phyloP scores from a whole-genome alignment of 2,888 invertebrate genomes.

The Schizotus pectinicornis region DNA sequence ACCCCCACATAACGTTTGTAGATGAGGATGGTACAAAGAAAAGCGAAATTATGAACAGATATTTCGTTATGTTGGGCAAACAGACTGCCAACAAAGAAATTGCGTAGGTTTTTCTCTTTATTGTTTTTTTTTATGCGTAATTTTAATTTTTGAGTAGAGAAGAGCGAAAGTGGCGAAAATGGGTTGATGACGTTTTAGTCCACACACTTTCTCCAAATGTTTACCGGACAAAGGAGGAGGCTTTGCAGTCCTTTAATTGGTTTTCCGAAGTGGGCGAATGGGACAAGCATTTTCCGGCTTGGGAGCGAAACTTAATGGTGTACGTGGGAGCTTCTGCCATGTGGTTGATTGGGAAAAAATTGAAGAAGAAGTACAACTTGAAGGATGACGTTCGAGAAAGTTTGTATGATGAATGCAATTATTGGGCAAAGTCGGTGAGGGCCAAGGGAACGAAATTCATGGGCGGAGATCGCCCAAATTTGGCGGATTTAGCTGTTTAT shows the following conservation, averaged over 20 bases:
- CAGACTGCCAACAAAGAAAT: constrained; percentile 63
- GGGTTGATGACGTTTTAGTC: constrained; percentile 91
- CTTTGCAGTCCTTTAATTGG: constrained; percentile 91
- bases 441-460: constrained; percentile 76
- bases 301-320: constrained; percentile 87
- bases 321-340: constrained; percentile 93
- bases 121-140: constrained; percentile 1
- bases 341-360: constrained; percentile 88
- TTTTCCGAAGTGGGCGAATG: constrained; percentile 93
- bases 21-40: constrained; percentile 73
- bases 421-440: constrained; percentile 77
- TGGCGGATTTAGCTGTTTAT: constrained; percentile 91
- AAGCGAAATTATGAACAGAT: constrained; percentile 83
- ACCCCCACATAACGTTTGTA: constrained; percentile 72
- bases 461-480: constrained; percentile 86
- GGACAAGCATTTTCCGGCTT: constrained; percentile 84
- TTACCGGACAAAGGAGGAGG: constrained; percentile 84
- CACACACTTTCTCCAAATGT: constrained; percentile 97
- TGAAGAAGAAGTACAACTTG: constrained; percentile 86
- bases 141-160: constrained; percentile 63
- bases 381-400: constrained; percentile 88
- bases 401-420: constrained; percentile 85
- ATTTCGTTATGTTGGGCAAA: constrained; percentile 82
- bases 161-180: constrained; percentile 93
- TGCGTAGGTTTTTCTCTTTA: constrained; percentile 61